These are phyloP conservation scores for Lepus oiostolus DNA, from an alignment of 2,797 vertebrate genomes.

Conservation along the genomic window DNA sequence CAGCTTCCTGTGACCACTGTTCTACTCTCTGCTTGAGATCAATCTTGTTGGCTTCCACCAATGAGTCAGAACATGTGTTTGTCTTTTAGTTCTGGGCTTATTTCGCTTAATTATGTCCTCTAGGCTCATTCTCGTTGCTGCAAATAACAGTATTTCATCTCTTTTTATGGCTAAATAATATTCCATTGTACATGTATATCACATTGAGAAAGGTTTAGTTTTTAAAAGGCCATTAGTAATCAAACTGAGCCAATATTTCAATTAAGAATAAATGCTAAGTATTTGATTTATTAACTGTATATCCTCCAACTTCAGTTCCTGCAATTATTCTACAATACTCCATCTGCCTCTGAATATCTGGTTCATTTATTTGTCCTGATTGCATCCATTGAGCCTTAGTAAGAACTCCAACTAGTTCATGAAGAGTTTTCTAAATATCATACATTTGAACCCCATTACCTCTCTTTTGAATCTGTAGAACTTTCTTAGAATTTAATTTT, in stretches of 20 bases:
- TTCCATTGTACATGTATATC: too few species aligned
- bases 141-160: too few species aligned
- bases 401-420: not conserved
- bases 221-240: not conserved
- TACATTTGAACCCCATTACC: not conserved
- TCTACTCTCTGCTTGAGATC: too few species aligned
- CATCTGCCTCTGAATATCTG: not conserved
- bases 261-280: slow-evolving; percentile 15
- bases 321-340: not conserved
- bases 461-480: not conserved
- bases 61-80: too few species aligned
- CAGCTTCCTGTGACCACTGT: too few species aligned
- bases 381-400: not conserved
- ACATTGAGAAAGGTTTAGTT: not conserved
- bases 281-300: not conserved
- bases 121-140: too few species aligned
- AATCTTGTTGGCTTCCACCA: too few species aligned
- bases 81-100: too few species aligned
- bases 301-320: not conserved
- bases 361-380: slow-evolving; percentile 1
- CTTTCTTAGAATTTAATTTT: slow-evolving; percentile 27
- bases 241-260: not conserved
- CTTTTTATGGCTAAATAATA: too few species aligned
- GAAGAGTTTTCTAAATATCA: not conserved
- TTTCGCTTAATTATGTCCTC: too few species aligned